Base-by-base conservation (phyloP, 2,113 vertebrate species). In the Cephalopterus ornatus region DNA sequence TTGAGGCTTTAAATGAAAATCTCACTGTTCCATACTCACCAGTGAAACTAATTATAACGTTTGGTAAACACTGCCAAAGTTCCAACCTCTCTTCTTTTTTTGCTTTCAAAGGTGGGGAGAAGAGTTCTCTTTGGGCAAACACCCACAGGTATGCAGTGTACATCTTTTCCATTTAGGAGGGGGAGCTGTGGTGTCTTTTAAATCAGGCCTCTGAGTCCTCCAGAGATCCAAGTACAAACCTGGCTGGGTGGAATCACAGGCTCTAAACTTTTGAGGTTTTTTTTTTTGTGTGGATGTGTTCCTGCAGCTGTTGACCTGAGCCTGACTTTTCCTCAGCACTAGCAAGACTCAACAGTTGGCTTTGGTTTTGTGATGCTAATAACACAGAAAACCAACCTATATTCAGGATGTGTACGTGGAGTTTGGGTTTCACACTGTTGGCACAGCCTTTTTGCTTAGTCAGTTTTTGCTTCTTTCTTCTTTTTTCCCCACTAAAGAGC, bases 101-200 rank as follows among this genome's bases (percentile, higher is more conserved):
- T 97, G 19, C 66, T 5, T 77, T 79, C 89, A 46, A 95, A 99
- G 99, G 66, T 99, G 99, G 99, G 99, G 99, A 72, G 99, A 99
- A 95, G 99, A 99, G 88, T 99, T 99, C 97, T 98, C 98, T 68
- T 91, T 99, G 71, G 70, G 27, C 13, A 99, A 99, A 93, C 99
- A 99, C 92, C 99, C 99, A 53, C 99, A 99, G 99, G 99, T 99
- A 98, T 65, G 97, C 68, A 66, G 23, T 77, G 53, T 44, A 17
- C 15, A 10, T 39, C 46, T 81, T 33, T n/a, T 55, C 23, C 10
- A 1, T 18, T 41, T 27, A 17, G 58, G 20, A 37, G 26, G 13
- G 14, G 52, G 37, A 49, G 14, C 2, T 23, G 3, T 12, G 21
- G 6, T 62, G 46, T 39, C 49, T 55, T 86, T 42, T 50, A 39